These are phyloP conservation scores for Tarsius wallacei DNA, from an alignment of 2,797 vertebrate genomes.

Conservation along the genomic window DNA sequence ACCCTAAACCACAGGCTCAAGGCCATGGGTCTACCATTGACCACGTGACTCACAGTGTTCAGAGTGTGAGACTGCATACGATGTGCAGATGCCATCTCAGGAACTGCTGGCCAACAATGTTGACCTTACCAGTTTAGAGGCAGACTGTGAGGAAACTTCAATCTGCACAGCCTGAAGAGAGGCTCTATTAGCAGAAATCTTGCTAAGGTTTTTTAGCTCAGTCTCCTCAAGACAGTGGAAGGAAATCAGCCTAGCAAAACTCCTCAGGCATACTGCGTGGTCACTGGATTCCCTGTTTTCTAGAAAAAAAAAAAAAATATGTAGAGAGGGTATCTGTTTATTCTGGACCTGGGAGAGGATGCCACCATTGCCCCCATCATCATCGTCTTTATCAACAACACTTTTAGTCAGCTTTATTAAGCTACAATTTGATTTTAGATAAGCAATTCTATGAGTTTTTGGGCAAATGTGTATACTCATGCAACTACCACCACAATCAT, in stretches of 20 bases:
- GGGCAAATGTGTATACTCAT: neutral
- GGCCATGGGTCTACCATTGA: neutral
- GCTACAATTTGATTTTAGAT: slow-evolving; percentile 14
- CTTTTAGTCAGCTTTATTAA: neutral
- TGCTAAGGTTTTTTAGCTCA: neutral
- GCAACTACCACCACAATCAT: neutral
- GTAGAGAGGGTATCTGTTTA: neutral
- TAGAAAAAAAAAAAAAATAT: neutral
- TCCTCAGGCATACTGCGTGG: neutral
- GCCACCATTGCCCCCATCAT: neutral
- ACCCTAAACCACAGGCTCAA: neutral
- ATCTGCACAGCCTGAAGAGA: neutral
- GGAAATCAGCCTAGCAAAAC: neutral
- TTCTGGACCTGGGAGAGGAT: neutral
- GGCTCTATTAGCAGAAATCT: neutral
- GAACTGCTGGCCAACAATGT: neutral
- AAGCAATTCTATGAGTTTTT: neutral
- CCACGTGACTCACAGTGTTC: neutral
- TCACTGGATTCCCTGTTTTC: neutral
- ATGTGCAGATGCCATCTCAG: neutral
- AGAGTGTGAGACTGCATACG: neutral
- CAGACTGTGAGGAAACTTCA: neutral
- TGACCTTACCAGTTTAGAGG: neutral
- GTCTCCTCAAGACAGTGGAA: neutral
- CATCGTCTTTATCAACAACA: neutral